Evolutionary conservation across 2,113 vertebrate species (phyloP).

Genomic region (Spea multiplicata): DNA sequence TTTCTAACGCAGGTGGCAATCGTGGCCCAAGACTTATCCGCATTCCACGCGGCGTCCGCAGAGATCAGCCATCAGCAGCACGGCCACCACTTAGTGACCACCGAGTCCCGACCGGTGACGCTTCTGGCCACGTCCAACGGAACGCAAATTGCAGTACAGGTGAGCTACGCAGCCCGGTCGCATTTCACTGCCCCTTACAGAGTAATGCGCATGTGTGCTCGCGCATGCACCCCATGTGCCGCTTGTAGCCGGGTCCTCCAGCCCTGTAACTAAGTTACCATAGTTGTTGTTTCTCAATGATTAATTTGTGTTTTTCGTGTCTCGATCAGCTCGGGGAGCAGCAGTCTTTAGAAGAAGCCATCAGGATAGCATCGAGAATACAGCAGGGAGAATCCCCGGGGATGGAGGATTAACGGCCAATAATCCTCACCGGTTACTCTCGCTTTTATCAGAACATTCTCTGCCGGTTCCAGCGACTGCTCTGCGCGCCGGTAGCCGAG

Average conservation of each 20-base stretch:
- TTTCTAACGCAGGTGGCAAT: conserved; percentile 81
- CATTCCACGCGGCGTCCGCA: conserved; percentile 86
- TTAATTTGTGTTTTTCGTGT: conserved; percentile 14
- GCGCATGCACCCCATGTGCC: too few relatives aligned
- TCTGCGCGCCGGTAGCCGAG: neutral
- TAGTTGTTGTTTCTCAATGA: too few relatives aligned
- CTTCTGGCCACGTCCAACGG: conserved; percentile 95
- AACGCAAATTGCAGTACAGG: conserved; percentile 98
- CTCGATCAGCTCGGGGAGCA: conserved; percentile 88
- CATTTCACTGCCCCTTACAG: too few relatives aligned
- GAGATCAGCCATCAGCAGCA: conserved; percentile 84
- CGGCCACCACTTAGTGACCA: conserved; percentile 77
- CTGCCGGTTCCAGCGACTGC: conserved; percentile 56
- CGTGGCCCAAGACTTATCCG: conserved; percentile 91
- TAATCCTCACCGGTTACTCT: conserved; percentile 52
- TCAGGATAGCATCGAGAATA: conserved; percentile 97
- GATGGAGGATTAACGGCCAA: conserved; percentile 82
- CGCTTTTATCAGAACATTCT: conserved; percentile 61
- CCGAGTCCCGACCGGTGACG: conserved; percentile 85
- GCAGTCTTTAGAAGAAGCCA: conserved; percentile 96
- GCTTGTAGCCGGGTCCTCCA: too few relatives aligned
- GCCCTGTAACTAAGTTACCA: too few relatives aligned
- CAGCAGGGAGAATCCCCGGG: conserved; percentile 95
- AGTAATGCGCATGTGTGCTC: too few relatives aligned
- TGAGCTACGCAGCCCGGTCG: conserved; percentile 48